A percentile compares a stretch with the other conserved stretches of the same genome.
Conservation (phyloP, 2,797 vertebrate genomes). For the Champsocephalus gunnari region DNA sequence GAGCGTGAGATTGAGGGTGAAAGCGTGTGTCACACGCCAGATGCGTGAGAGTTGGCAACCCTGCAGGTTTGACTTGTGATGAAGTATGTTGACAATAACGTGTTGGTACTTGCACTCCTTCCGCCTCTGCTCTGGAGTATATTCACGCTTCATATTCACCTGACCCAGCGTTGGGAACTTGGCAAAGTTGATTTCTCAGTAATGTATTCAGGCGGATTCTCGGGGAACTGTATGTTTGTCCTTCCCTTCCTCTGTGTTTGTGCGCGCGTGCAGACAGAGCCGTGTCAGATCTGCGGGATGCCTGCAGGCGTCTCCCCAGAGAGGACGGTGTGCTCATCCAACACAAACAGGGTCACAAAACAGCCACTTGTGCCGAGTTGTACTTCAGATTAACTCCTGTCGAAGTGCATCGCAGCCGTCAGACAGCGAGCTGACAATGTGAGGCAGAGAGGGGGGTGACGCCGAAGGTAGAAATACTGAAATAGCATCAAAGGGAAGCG, state of each 20-base stretch:
- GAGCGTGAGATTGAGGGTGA: too few relatives aligned
- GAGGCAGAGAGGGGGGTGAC: constrained; percentile 42
- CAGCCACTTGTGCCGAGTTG: constrained; percentile 77
- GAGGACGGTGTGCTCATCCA: constrained; percentile 79
- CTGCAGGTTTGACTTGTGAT: too few relatives aligned
- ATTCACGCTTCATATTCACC: constrained; percentile 57
- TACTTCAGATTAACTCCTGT: constrained; percentile 80
- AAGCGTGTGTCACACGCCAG: too few relatives aligned
- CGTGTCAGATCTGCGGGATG: constrained; percentile 86
- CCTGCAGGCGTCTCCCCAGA: constrained; percentile 84
- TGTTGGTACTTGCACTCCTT: too few relatives aligned
- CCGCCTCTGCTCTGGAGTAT: constrained; percentile 7
- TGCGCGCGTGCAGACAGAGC: constrained; percentile 68
- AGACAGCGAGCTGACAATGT: constrained; percentile 50
- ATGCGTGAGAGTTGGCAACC: too few relatives aligned
- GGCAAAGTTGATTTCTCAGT: constrained; percentile 75
- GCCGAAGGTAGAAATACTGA: constrained; percentile 55
- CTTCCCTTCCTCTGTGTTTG: constrained; percentile 51
- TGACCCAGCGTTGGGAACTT: constrained; percentile 68
- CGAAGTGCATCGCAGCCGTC: constrained; percentile 61
- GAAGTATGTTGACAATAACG: too few relatives aligned
- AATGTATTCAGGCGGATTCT: constrained; percentile 83
- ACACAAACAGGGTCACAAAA: constrained; percentile 86
- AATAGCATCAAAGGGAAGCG: constrained; percentile 51
- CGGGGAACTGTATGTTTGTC: constrained; percentile 68